phyloP scores from a whole-genome alignment of 2,113 vertebrate genomes.

The Marmota flaviventris region DNA sequence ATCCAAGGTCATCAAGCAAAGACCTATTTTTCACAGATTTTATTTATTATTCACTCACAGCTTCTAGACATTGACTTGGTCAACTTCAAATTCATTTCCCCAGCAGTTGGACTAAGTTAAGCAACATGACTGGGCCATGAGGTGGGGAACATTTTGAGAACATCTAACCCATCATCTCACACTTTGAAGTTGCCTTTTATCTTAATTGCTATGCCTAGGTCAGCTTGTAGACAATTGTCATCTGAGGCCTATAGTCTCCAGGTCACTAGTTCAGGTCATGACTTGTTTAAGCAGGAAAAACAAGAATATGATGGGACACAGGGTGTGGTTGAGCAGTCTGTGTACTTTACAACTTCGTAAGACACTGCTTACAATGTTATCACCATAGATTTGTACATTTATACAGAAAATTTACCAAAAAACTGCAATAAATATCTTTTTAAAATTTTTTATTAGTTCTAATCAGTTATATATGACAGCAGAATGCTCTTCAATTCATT shows the following conservation, averaged over 20 bases:
- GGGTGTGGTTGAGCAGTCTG: neutral
- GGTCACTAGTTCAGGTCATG: slow-evolving; percentile 58
- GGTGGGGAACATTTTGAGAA: slow-evolving; percentile 33
- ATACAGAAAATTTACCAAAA: neutral
- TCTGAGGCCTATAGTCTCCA: neutral
- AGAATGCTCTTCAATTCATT: too few relatives aligned
- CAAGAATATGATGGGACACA: slow-evolving; percentile 28
- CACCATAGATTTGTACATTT: neutral
- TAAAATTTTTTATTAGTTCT: too few relatives aligned
- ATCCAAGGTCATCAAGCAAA: slow-evolving; percentile 32
- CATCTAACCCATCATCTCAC: slow-evolving; percentile 55
- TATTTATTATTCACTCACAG: slow-evolving; percentile 57
- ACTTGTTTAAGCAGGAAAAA: slow-evolving; percentile 71
- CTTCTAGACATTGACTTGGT: slow-evolving; percentile 51
- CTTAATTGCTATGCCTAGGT: slow-evolving; percentile 34
- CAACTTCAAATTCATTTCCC: slow-evolving; percentile 63
- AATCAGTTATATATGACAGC: too few relatives aligned
- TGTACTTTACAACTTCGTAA: neutral
- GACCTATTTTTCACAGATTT: slow-evolving; percentile 29
- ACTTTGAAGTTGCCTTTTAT: slow-evolving; percentile 74
- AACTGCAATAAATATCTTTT: neutral
- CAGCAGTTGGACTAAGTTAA: slow-evolving; percentile 68
- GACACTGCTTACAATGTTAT: neutral
- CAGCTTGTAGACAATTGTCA: slow-evolving; percentile 23
- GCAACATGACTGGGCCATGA: slow-evolving; percentile 5